phyloP scores from a whole-genome alignment of 2,888 invertebrate species.

The Epiblema foenella region DNA sequence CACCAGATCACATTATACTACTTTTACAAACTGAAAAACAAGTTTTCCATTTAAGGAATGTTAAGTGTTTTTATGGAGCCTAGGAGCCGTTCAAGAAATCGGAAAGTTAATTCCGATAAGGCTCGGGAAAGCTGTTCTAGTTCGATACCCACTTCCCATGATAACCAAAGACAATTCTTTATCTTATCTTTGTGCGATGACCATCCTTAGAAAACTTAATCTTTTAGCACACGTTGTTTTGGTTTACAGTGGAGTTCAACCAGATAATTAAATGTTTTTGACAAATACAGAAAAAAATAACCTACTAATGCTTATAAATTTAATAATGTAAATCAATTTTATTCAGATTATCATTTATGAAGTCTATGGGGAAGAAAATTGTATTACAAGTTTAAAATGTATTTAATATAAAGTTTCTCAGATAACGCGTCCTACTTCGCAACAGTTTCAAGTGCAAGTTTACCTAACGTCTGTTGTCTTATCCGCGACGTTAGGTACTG shows the following conservation, averaged over 20 bases:
- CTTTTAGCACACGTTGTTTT: slow-evolving; percentile 24
- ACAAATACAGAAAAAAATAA: background rate
- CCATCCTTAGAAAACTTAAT: slow-evolving; percentile 15
- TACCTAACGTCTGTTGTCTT: slow-evolving; percentile 21
- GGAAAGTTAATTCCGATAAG: slow-evolving; percentile 55
- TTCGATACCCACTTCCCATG: slow-evolving; percentile 44
- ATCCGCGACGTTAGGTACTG: slow-evolving; percentile 5
- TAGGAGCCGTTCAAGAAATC: slow-evolving; percentile 54
- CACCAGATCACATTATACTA: background rate
- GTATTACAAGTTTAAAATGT: no score
- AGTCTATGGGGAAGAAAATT: no score
- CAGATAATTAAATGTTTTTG: slow-evolving; percentile 5
- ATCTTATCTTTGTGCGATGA: slow-evolving; percentile 16
- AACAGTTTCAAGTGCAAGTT: slow-evolving; percentile 27
- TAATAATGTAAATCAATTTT: no score
- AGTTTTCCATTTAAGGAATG: slow-evolving; percentile 26
- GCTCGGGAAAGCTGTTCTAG: slow-evolving; percentile 57
- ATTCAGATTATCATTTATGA: no score
- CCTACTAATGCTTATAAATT: background rate
- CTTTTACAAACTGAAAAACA: slow-evolving; percentile 11
- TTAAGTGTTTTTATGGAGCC: slow-evolving; percentile 5
- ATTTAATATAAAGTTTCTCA: background rate
- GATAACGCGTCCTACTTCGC: slow-evolving; percentile 10
- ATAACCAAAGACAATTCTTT: slow-evolving; percentile 24
- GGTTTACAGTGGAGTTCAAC: slow-evolving; percentile 9